Evolutionary conservation across 2,113 vertebrate species (phyloP).

Genomic region (Atherinomorus stipes): DNA sequence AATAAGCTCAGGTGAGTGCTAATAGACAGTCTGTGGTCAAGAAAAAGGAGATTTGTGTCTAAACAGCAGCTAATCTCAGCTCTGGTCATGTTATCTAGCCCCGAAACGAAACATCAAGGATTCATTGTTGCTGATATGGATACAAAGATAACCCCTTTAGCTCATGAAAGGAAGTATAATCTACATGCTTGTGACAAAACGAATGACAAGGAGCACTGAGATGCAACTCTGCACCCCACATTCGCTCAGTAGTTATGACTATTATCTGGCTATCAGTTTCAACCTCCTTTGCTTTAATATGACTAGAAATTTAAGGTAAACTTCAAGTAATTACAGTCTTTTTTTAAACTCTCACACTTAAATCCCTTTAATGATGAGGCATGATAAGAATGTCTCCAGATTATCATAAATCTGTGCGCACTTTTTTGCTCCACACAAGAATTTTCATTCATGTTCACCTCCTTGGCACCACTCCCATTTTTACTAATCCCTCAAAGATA

Average conservation of each 20-base stretch:
- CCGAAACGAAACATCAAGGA: constrained; percentile 41
- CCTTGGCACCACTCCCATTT: constrained; percentile 14
- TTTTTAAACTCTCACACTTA: constrained; percentile 18
- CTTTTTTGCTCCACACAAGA: constrained; percentile 1
- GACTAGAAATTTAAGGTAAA: background rate
- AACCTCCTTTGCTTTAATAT: background rate
- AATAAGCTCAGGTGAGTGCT: constrained; percentile 55
- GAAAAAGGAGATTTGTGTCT: background rate
- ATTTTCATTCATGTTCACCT: constrained; percentile 28
- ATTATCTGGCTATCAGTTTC: background rate
- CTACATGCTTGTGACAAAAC: constrained; percentile 7
- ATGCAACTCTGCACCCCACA: constrained; percentile 12
- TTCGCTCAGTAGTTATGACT: constrained; percentile 6
- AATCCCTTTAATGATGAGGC: background rate
- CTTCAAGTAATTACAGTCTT: constrained; percentile 6
- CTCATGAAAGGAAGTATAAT: constrained; percentile 22
- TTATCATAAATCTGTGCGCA: background rate
- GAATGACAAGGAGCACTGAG: background rate
- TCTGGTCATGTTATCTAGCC: constrained; percentile 37
- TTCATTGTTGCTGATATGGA: constrained; percentile 17
- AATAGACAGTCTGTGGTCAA: constrained; percentile 53
- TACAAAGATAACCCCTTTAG: constrained; percentile 38
- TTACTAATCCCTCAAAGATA: constrained; percentile 62
- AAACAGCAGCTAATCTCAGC: constrained; percentile 48
- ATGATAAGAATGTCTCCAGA: constrained; percentile 19